Percentiles rank a stretch among this genome's conserved stretches.
Evolutionary conservation across 2,888 invertebrate species (phyloP).

Genomic region (Apoderus coryli): DNA sequence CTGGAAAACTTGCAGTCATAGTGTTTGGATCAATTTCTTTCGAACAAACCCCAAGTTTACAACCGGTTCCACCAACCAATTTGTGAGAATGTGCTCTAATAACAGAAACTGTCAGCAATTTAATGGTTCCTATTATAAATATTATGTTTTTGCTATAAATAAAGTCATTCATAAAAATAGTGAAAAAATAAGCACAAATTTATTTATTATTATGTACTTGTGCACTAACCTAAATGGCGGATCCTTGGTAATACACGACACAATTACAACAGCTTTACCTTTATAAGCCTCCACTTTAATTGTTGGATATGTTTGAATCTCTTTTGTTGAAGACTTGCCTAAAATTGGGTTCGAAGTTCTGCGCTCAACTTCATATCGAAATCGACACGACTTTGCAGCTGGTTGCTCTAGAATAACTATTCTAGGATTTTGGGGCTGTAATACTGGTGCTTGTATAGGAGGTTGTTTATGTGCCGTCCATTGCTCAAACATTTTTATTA

Average conservation of each 20-base stretch:
- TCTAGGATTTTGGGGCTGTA: constrained; percentile 29
- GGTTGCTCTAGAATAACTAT: constrained; percentile 77
- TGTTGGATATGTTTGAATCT: constrained; percentile 76
- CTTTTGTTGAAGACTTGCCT: constrained; percentile 68
- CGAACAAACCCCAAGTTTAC: constrained; percentile 77
- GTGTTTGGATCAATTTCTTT: constrained; percentile 52
- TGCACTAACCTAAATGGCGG: constrained; percentile 49
- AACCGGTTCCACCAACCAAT: constrained; percentile 77
- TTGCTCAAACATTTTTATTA: too few relatives aligned
- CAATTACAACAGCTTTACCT: constrained; percentile 72
- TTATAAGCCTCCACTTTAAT: constrained; percentile 69
- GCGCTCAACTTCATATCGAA: constrained; percentile 86
- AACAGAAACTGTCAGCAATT: constrained; percentile 1
- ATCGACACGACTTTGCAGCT: constrained; percentile 68
- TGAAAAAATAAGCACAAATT: too few relatives aligned
- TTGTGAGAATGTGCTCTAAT: constrained; percentile 69
- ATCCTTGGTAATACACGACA: constrained; percentile 84
- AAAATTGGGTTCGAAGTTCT: constrained; percentile 84
- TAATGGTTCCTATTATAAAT: neutral
- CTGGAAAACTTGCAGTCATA: constrained; percentile 63
- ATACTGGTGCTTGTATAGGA: neutral
- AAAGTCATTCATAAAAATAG: too few relatives aligned
- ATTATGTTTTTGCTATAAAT: neutral
- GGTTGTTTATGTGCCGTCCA: too few relatives aligned
- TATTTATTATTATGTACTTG: too few relatives aligned